phyloP scores from a whole-genome alignment of 2,888 invertebrate species.

The Spodoptera exigua region DNA sequence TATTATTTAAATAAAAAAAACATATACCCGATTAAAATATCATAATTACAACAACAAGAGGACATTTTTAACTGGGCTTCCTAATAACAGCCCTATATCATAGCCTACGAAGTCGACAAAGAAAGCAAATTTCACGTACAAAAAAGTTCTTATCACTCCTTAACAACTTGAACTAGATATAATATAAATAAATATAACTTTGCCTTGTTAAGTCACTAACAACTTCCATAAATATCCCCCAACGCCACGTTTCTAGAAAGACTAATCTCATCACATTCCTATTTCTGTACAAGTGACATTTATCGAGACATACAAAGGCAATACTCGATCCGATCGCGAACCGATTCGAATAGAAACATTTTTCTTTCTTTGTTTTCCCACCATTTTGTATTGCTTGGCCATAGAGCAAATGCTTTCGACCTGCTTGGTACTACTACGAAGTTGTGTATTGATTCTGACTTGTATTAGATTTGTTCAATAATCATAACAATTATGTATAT shows the following conservation, averaged over 20 bases:
- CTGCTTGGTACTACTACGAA: neutral
- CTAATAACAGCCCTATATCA: too few species aligned
- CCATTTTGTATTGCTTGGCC: conserved; percentile 31
- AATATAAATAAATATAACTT: conserved; percentile 7
- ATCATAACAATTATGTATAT: too few species aligned
- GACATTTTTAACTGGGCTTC: too few species aligned
- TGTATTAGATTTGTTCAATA: neutral
- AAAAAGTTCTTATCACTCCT: neutral
- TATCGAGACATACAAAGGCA: conserved; percentile 24
- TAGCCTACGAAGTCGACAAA: too few species aligned
- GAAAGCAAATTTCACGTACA: too few species aligned
- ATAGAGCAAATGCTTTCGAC: neutral
- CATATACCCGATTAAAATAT: too few species aligned
- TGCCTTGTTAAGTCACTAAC: neutral
- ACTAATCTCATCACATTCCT: conserved; percentile 33
- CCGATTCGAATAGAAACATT: neutral
- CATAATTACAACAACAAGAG: too few species aligned
- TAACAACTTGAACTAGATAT: too few species aligned
- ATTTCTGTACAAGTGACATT: conserved; percentile 36
- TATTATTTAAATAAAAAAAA: too few species aligned
- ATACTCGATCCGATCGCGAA: conserved; percentile 11
- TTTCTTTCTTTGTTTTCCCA: too few species aligned
- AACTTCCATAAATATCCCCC: neutral
- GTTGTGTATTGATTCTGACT: too few species aligned
- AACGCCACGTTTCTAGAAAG: conserved; percentile 1